Base-by-base conservation (phyloP, 1,140 invertebrate genomes). In the Zelostemma sp. region DNA sequence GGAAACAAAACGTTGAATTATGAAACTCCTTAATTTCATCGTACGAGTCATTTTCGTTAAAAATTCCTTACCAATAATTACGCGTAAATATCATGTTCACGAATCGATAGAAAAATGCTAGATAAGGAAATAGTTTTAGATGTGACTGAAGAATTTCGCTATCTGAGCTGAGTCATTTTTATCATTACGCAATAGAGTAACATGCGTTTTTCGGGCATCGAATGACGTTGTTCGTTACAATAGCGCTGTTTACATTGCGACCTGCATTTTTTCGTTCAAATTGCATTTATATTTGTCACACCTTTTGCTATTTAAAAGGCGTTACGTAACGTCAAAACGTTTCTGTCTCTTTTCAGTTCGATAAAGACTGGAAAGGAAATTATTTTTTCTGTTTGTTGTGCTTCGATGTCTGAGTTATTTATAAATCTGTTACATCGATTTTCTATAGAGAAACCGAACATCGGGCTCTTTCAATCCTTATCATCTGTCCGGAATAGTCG, bases 361-460 rank as follows among this genome's bases (percentile, higher is more conserved):
- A 19, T 35, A 64, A 61, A 51, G 15, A 28, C n/a, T 18, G 61
- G 60, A 64, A 60, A 53, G 50, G 47, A 64, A 69, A 61, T 69
- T 60, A 60, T 53, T 61, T 56, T 60, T 64, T 45, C 35, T n/a
- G 0, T 55, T 53, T 28, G 55, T 61, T 64, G 40, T 40, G 50
- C 45, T 11, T 17, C 31, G 56, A 64, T 64, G 47, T 43, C 43
- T 38, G 4, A 12, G 9, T 43, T 69, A 61, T 64, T 69, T 69
- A 57, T 69, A 69, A 60, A 64, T 64, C 31, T 64, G 61, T 60
- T 57, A 40, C 56, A 64, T 69, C 38, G 67, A 61, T 64, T 64
- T 61, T 61, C 61, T 59, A 57, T 61, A 48, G 11, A 46, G 17
- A 46, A 46, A 46, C 43, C 43, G 9, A 46, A 46, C 12, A 15